phyloP scores from a whole-genome alignment of 2,797 vertebrate genomes.

The Sebastes ruberrimus region DNA sequence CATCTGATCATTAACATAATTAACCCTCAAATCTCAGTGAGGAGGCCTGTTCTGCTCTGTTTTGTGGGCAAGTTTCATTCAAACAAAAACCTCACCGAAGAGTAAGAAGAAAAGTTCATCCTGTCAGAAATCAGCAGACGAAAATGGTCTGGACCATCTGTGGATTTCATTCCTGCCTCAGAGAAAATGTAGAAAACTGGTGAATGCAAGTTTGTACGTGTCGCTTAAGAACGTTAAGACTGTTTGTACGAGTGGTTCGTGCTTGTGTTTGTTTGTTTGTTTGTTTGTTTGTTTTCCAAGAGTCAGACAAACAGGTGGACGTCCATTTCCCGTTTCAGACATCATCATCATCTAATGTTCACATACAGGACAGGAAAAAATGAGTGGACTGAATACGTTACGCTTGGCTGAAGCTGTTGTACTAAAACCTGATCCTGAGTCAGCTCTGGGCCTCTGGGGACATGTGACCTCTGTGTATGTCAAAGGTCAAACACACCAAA shows the following conservation, averaged over 20 bases:
- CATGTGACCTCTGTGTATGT: constrained; percentile 32
- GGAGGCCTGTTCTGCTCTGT: background rate
- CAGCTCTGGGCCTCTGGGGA: constrained; percentile 20
- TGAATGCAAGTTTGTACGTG: no score
- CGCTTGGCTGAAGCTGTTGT: background rate
- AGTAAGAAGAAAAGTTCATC: background rate
- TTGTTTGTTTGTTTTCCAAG: background rate
- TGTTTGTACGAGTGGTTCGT: background rate
- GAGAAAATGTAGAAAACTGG: no score
- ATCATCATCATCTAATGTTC: no score
- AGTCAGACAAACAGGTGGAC: background rate
- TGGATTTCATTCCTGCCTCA: no score
- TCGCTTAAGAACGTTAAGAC: background rate
- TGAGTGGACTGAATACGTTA: background rate
- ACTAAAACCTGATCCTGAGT: background rate
- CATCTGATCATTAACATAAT: background rate
- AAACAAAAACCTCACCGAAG: background rate
- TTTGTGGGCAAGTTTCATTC: background rate
- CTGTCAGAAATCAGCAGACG: background rate
- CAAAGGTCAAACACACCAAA: constrained; percentile 54
- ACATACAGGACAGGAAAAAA: background rate
- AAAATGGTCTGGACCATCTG: no score
- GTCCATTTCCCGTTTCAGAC: background rate
- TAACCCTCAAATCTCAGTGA: background rate
- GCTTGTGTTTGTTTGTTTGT: background rate